phyloP scores from a whole-genome alignment of 2,797 vertebrate genomes.

The Cirrhinus mrigala region DNA sequence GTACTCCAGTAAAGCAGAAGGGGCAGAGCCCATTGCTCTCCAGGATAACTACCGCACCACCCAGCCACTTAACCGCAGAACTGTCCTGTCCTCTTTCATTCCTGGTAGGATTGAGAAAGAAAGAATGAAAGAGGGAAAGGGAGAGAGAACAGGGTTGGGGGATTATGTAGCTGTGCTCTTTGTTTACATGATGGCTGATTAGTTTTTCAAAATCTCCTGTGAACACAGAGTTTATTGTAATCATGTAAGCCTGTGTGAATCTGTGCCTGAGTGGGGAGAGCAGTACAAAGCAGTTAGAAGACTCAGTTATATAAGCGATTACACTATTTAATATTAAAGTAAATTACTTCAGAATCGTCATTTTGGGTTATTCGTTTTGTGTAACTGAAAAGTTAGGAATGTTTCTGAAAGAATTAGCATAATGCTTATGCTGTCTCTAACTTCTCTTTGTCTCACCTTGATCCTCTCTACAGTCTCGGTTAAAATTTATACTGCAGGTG shows the following conservation, averaged over 20 bases:
- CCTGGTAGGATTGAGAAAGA: slow-evolving; percentile 34
- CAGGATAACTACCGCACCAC: slow-evolving; percentile 79
- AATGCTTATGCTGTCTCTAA: slow-evolving; percentile 3
- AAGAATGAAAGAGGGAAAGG: not conserved
- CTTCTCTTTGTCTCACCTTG: slow-evolving; percentile 42
- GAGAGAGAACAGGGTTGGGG: not conserved
- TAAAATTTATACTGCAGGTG: slow-evolving; percentile 77
- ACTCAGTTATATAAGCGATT: not conserved
- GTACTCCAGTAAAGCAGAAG: slow-evolving; percentile 71
- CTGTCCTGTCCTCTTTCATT: slow-evolving; percentile 75
- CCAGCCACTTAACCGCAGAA: slow-evolving; percentile 77
- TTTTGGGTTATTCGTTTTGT: not conserved
- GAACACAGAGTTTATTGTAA: slow-evolving; percentile 78
- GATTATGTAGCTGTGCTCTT: slow-evolving; percentile 46
- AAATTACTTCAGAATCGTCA: not conserved
- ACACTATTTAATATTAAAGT: too few species aligned
- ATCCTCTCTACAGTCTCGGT: slow-evolving; percentile 68
- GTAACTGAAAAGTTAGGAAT: not conserved
- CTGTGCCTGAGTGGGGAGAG: not conserved
- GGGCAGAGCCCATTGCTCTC: slow-evolving; percentile 67
- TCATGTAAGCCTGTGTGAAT: slow-evolving; percentile 42
- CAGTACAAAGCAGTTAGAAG: not conserved
- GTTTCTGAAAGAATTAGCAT: not conserved
- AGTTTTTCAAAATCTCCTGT: slow-evolving; percentile 66
- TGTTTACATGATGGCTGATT: slow-evolving; percentile 70